These are phyloP conservation scores for Tetramorium alpestre DNA, from an alignment of 1,140 invertebrate species.

Conservation along the genomic window DNA sequence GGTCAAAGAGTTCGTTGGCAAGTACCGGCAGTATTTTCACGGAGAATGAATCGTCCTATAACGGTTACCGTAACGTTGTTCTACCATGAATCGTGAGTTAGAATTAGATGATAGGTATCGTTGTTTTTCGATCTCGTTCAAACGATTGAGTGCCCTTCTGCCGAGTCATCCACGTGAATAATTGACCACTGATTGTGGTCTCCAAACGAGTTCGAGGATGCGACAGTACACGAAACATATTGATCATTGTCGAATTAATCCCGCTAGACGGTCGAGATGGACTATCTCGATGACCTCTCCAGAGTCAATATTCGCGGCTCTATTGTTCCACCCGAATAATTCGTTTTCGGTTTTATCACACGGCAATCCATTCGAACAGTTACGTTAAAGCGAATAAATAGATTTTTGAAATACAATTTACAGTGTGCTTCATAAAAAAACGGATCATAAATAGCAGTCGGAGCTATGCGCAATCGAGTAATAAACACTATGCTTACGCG, in stretches of 20 bases:
- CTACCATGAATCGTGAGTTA: slow-evolving; percentile 58
- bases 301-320: slow-evolving; percentile 44
- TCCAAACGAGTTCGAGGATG: slow-evolving; percentile 31
- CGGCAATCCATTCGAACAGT: neutral
- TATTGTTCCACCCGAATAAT: slow-evolving; percentile 64
- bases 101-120: slow-evolving; percentile 68
- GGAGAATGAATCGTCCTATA: slow-evolving; percentile 32
- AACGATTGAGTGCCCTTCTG: slow-evolving; percentile 27
- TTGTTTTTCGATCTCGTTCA: slow-evolving; percentile 60
- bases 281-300: slow-evolving; percentile 65
- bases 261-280: slow-evolving; percentile 26
- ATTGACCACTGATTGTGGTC: slow-evolving; percentile 63
- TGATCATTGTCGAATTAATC: slow-evolving; percentile 67
- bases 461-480: neutral
- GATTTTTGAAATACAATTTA: slow-evolving; percentile 5
- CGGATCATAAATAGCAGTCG: neutral
- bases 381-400: slow-evolving; percentile 6
- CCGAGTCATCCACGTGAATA: slow-evolving; percentile 68
- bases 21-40: slow-evolving; percentile 9
- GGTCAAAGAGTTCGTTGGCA: slow-evolving; percentile 29
- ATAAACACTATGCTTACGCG: slow-evolving; percentile 15
- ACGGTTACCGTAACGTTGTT: slow-evolving; percentile 21
- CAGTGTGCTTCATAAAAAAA: neutral
- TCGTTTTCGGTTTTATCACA: neutral
- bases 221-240: slow-evolving; percentile 69